Conservation (phyloP, 2,888 invertebrate genomes). For the Cyclophora punctaria region DNA sequence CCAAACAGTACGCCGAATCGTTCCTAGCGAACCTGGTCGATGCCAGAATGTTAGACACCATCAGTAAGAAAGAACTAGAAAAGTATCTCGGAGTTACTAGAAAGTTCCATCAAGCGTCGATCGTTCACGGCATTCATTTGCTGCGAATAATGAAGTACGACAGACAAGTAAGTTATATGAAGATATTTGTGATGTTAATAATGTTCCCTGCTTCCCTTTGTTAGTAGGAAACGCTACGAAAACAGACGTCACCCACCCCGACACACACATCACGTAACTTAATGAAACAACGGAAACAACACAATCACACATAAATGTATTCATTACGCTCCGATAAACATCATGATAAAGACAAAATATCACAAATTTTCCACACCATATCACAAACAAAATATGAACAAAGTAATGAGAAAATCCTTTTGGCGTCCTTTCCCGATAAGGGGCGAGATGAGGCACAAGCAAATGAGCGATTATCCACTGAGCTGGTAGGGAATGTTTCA, state of each 20-base stretch:
- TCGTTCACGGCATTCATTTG: slow-evolving; percentile 94
- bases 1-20: slow-evolving; percentile 85
- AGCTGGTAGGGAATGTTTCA: slow-evolving; percentile 44
- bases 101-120: slow-evolving; percentile 95
- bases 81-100: slow-evolving; percentile 93
- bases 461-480: slow-evolving; percentile 50
- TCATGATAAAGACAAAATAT: slow-evolving; percentile 15
- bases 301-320: slow-evolving; percentile 3
- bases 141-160: slow-evolving; percentile 94
- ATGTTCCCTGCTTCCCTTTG: too few relatives aligned
- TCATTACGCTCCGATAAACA: slow-evolving; percentile 10
- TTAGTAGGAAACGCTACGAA: too few relatives aligned
- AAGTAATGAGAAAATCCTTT: slow-evolving; percentile 28
- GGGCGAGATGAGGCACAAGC: slow-evolving; percentile 34
- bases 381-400: slow-evolving; percentile 21
- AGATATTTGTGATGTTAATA: too few relatives aligned
- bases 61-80: slow-evolving; percentile 95
- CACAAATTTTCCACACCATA: slow-evolving; percentile 20
- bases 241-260: slow-evolving; percentile 1
- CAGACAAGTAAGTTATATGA: slow-evolving; percentile 78
- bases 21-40: slow-evolving; percentile 94
- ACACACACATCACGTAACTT: background rate
- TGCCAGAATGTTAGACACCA: slow-evolving; percentile 92
- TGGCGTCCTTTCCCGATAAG: slow-evolving; percentile 33
- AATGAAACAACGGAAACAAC: slow-evolving; percentile 11